These are phyloP conservation scores for Melolontha melolontha DNA, from an alignment of 2,888 invertebrate species.

Conservation along the genomic window DNA sequence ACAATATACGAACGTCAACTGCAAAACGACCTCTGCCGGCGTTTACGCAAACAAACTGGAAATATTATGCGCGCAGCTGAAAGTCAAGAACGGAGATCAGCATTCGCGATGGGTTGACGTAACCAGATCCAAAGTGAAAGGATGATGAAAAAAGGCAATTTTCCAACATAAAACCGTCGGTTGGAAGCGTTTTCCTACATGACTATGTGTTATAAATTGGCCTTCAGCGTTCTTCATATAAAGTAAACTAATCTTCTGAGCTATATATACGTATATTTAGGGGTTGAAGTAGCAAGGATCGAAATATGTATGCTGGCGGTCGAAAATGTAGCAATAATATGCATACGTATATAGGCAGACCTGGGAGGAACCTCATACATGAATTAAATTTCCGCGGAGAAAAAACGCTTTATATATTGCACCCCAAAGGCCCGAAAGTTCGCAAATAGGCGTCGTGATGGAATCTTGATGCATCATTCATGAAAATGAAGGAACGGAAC, in stretches of 20 bases:
- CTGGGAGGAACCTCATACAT: too few species aligned
- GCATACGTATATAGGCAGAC: too few species aligned
- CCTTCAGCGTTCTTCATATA: conserved; percentile 12
- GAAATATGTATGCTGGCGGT: too few species aligned
- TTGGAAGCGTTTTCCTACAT: background rate
- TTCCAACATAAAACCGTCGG: conserved; percentile 11
- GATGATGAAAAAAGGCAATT: conserved; percentile 27
- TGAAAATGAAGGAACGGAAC: conserved; percentile 3
- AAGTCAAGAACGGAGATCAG: background rate
- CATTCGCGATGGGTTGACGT: conserved; percentile 9
- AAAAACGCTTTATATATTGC: too few species aligned
- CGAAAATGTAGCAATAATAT: too few species aligned
- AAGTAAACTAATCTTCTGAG: conserved; percentile 17
- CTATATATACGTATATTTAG: background rate
- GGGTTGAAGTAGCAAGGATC: too few species aligned
- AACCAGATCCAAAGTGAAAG: background rate
- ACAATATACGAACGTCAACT: background rate
- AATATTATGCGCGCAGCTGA: background rate
- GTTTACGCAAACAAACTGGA: conserved; percentile 6
- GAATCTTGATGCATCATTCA: conserved; percentile 12
- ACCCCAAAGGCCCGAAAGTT: too few species aligned
- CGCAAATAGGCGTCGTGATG: background rate
- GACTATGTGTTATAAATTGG: conserved; percentile 17
- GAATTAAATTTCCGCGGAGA: too few species aligned
- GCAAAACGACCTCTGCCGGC: background rate